These are phyloP conservation scores for Campoplex capitator DNA, from an alignment of 2,888 invertebrate genomes.

Conservation along the genomic window DNA sequence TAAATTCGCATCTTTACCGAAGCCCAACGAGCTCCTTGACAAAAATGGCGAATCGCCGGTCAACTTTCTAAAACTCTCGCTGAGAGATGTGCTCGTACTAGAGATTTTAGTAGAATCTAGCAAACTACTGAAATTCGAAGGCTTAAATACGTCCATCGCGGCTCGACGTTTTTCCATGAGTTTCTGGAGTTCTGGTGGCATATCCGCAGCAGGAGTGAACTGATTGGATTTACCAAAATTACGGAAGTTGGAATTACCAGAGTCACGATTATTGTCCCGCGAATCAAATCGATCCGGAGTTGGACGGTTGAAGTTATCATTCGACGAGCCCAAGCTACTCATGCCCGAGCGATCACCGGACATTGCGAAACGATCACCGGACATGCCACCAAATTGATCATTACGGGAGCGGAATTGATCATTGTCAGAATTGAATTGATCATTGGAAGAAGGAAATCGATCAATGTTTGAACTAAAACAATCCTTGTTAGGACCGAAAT, in stretches of 20 bases:
- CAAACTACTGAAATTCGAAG: constrained; percentile 75
- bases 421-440: constrained; percentile 60
- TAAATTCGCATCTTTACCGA: constrained; percentile 53
- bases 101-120: constrained; percentile 75
- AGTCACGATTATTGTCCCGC: constrained; percentile 72
- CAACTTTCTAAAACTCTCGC: constrained; percentile 82
- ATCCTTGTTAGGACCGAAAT: constrained; percentile 58
- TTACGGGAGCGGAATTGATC: constrained; percentile 69
- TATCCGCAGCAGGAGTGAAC: constrained; percentile 72
- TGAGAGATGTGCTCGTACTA: constrained; percentile 77
- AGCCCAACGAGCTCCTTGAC: constrained; percentile 62
- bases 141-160: constrained; percentile 81
- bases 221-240: constrained; percentile 72
- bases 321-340: constrained; percentile 23
- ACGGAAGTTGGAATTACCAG: constrained; percentile 69
- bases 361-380: constrained; percentile 65
- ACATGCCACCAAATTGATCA: constrained; percentile 57
- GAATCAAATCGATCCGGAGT: constrained; percentile 70
- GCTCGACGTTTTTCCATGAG: constrained; percentile 82
- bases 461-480: constrained; percentile 53
- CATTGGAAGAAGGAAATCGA: constrained; percentile 55
- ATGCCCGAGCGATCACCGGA: constrained; percentile 54
- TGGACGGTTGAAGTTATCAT: constrained; percentile 69
- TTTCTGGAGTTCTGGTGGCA: constrained; percentile 81
- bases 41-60: constrained; percentile 78